Evolutionary conservation across 2,797 vertebrate species (phyloP).

Genomic region (Psittacula derbiana): DNA sequence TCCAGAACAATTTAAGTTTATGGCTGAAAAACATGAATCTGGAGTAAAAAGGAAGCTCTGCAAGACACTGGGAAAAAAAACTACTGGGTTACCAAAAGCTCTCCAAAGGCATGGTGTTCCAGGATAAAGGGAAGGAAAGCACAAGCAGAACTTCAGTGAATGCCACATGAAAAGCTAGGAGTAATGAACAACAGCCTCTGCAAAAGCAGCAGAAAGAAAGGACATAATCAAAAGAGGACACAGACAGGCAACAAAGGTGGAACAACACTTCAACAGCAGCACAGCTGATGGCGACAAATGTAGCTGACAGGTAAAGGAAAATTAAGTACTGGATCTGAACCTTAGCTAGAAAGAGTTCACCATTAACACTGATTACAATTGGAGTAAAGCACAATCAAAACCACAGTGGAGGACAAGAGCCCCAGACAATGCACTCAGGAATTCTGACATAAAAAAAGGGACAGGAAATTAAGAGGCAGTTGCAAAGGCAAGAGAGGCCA

Average conservation of each 20-base stretch:
- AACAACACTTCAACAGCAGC: not conserved
- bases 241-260: not conserved
- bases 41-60: not conserved
- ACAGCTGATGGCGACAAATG: not conserved
- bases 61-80: not conserved
- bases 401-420: not conserved
- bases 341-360: not conserved
- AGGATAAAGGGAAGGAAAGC: not conserved
- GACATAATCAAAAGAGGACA: conserved; percentile 1
- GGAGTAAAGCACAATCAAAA: not conserved
- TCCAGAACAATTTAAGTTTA: not conserved
- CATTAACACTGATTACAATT: not conserved
- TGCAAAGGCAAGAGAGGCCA: not conserved
- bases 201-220: not conserved
- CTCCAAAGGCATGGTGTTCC: not conserved
- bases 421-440: not conserved
- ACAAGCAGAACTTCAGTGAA: not conserved
- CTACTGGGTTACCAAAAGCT: not conserved
- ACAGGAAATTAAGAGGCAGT: conserved; percentile 24
- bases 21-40: not conserved
- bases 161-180: not conserved
- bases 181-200: not conserved
- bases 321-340: not conserved
- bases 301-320: not conserved
- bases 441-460: not conserved